phyloP scores from a whole-genome alignment of 2,797 vertebrate genomes.

The Hippopotamyrus pictus region DNA sequence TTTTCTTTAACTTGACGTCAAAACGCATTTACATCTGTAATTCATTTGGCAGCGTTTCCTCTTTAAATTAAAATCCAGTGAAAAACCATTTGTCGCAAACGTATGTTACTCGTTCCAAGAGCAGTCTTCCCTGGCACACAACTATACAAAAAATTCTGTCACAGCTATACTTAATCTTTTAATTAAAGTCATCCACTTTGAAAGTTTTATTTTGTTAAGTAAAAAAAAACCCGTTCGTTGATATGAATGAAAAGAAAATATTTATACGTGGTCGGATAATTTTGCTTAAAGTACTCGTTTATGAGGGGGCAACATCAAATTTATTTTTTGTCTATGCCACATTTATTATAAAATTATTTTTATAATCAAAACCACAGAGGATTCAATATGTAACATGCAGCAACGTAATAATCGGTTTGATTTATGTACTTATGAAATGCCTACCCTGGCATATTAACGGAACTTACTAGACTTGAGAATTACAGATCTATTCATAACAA shows the following conservation, averaged over 20 bases:
- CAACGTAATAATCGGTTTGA: neutral
- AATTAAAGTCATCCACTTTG: neutral
- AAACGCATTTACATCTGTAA: neutral
- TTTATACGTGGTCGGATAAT: neutral
- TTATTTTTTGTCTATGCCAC: neutral
- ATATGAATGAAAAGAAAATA: neutral
- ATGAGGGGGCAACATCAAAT: neutral
- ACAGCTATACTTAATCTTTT: neutral
- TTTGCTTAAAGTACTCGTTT: neutral
- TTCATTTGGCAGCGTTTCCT: neutral
- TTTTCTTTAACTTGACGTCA: slow-evolving; percentile 8
- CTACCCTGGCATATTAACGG: neutral
- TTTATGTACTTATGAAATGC: neutral
- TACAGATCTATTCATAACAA: neutral
- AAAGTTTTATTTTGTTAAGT: neutral
- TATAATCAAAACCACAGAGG: neutral
- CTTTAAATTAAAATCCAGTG: neutral
- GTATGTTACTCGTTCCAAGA: neutral
- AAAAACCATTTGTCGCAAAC: neutral
- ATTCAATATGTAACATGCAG: neutral
- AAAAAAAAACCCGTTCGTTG: neutral
- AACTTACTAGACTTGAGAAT: neutral
- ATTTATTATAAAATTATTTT: neutral
- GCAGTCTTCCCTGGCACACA: neutral
- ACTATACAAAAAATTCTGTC: neutral